phyloP scores from a whole-genome alignment of 1,140 invertebrate genomes.

The Drosophila sulfurigaster region DNA sequence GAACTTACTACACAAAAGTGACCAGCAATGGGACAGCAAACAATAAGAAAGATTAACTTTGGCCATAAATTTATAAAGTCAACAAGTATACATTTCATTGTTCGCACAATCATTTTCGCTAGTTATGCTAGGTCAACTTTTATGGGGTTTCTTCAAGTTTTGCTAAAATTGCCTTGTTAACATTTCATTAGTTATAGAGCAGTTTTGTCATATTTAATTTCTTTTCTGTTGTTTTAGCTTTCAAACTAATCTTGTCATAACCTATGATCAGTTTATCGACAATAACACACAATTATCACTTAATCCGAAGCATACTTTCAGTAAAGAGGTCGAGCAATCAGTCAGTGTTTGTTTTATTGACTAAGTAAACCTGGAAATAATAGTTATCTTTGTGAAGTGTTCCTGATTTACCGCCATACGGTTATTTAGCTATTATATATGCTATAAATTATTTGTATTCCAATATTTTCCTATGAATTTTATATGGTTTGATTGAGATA shows the following conservation, averaged over 20 bases:
- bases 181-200: too few species aligned
- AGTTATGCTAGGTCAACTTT: background rate
- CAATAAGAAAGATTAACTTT: conserved; percentile 47
- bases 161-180: too few species aligned
- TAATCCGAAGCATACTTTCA: background rate
- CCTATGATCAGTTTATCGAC: background rate
- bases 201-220: too few species aligned
- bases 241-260: background rate
- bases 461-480: background rate
- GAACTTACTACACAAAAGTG: conserved; percentile 20
- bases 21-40: conserved; percentile 5
- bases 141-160: background rate
- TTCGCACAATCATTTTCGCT: too few species aligned
- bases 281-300: background rate
- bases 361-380: background rate
- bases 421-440: too few species aligned
- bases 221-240: background rate
- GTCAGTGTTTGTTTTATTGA: background rate
- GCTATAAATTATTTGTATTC: too few species aligned
- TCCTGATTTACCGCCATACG: background rate
- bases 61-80: conserved; percentile 16
- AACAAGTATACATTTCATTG: background rate
- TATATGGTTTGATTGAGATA: background rate
- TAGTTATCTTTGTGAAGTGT: background rate
- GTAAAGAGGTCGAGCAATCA: background rate